These are phyloP conservation scores for Rhinogobius similis DNA, from an alignment of 2,113 vertebrate species.

Conservation along the genomic window DNA sequence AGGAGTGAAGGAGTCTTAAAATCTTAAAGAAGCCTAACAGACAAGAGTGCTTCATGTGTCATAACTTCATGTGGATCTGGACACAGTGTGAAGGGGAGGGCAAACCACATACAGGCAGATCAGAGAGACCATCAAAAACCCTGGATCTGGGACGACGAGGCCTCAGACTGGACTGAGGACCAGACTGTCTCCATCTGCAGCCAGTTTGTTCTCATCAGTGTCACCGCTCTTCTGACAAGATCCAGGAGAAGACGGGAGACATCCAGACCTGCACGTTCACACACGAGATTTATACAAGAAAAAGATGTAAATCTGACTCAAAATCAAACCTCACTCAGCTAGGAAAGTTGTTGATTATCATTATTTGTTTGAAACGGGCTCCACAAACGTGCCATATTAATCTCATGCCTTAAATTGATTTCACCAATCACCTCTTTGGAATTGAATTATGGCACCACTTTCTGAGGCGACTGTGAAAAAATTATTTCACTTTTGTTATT, in stretches of 20 bases:
- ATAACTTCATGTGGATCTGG: conserved; percentile 43
- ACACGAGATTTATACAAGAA: neutral
- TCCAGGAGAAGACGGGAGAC: conserved; percentile 24
- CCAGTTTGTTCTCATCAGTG: conserved; percentile 73
- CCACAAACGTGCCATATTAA: too few species aligned
- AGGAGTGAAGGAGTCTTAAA: conserved; percentile 24
- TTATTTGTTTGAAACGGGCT: too few species aligned
- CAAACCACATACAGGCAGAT: conserved; percentile 26
- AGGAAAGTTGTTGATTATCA: too few species aligned
- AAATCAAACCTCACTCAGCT: neutral
- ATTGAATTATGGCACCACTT: too few species aligned
- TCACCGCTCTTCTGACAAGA: conserved; percentile 55
- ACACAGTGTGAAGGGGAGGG: conserved; percentile 38
- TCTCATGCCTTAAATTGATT: too few species aligned
- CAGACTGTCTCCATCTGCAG: conserved; percentile 55
- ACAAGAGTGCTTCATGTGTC: conserved; percentile 34
- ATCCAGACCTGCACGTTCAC: conserved; percentile 38
- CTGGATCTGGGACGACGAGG: conserved; percentile 60
- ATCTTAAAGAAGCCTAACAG: conserved; percentile 52
- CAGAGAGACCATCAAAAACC: conserved; percentile 67
- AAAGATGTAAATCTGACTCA: neutral
- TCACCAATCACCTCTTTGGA: too few species aligned
- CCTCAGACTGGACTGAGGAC: conserved; percentile 52
- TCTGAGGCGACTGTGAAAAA: too few species aligned
- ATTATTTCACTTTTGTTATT: too few species aligned